Evolutionary conservation across 2,797 vertebrate genomes (phyloP).

Genomic region (Enteromius unitaeniatus): DNA sequence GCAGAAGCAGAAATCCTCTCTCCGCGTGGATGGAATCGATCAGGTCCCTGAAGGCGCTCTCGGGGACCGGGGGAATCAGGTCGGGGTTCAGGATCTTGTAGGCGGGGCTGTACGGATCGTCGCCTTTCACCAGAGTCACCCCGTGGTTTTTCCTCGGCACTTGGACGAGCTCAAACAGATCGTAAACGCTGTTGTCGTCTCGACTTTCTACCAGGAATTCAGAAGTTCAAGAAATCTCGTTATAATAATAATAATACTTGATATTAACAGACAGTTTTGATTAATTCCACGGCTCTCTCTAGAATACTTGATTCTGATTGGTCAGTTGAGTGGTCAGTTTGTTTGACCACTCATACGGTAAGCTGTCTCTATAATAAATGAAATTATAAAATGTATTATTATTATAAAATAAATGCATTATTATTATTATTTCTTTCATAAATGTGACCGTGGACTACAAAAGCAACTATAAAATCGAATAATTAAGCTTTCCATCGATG

Average conservation of each 20-base stretch:
- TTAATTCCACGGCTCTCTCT: not conserved
- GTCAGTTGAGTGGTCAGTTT: not conserved
- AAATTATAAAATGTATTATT: no score
- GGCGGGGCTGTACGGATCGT: constrained; percentile 85
- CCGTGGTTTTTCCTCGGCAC: constrained; percentile 90
- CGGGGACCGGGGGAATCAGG: constrained; percentile 87
- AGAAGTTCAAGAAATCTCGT: not conserved
- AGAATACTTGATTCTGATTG: not conserved
- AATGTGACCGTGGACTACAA: not conserved
- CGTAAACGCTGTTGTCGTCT: constrained; percentile 86
- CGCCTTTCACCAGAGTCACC: constrained; percentile 90
- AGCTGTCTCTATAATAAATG: not conserved
- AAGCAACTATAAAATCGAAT: not conserved
- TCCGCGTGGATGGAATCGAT: constrained; percentile 81
- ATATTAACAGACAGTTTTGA: not conserved
- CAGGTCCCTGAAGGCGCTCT: constrained; percentile 82
- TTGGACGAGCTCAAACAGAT: constrained; percentile 89
- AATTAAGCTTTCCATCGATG: not conserved
- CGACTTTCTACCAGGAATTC: constrained; percentile 71
- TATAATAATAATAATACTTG: not conserved
- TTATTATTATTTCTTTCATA: not conserved
- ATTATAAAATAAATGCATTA: no score
- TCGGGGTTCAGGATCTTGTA: constrained; percentile 93
- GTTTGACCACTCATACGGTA: not conserved
- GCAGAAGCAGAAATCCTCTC: constrained; percentile 92